Base-by-base conservation (phyloP, 2,888 invertebrate species). In the Tromatobia lineatoria region DNA sequence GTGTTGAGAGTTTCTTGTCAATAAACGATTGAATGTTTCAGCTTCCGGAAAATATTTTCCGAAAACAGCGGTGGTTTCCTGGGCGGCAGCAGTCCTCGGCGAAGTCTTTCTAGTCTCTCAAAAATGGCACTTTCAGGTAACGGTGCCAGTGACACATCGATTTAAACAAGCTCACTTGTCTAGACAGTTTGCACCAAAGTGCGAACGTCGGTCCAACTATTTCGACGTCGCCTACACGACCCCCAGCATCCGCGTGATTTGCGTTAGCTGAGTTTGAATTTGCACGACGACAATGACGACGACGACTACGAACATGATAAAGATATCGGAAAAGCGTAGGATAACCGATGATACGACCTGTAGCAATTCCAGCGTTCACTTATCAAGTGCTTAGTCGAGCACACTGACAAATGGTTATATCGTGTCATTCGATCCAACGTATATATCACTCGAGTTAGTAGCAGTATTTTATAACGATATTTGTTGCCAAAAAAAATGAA, bases 1-100 rank as follows among this genome's bases (percentile, higher is more conserved):
- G 45, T 67, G 23, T 50, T 73, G 50, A 69, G 18, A 20, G 34
- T 13, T 45, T 20, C 6, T 66, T 4, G 15, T 18, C n/a, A 18
- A 74, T 66, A 23, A 8, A 50, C 34, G 1, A 29, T 73, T 45
- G 15, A 57, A 20, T 59, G 10, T 94, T 94, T 59, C 94, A 98
- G 98, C 96, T 98, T 98, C 96, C 97, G 98, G 94, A 97, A 97
- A 95, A 95, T 98, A 94, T 97, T 98, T 95, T 97, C 97, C 94
- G 98, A 98, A 94, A 95, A 96, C 94, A 95, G 96, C 94, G 95
- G 95, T 81, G 92, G 92, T 94, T 94, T 93, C 80, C 90, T 95
- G 94, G 95, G 96, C 93, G 95, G 96, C 91, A 96, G 96, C 92
- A 97, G 97, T 95, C 97, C 97, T 92, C 96, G 97, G 91, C 96